These are phyloP conservation scores for Ivindomyrus marchei DNA, from an alignment of 2,113 vertebrate genomes.

Conservation along the genomic window DNA sequence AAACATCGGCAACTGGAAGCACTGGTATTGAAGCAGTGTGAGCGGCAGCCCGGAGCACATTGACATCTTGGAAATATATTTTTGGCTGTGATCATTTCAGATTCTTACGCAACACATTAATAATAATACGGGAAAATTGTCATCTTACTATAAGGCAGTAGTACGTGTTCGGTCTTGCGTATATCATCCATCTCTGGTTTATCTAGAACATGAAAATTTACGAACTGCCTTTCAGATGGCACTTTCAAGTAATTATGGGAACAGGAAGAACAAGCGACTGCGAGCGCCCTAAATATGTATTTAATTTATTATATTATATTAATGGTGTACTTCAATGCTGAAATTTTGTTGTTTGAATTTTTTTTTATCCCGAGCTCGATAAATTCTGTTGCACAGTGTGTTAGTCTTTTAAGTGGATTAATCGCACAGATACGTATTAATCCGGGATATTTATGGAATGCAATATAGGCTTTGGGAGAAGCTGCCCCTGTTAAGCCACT, in stretches of 20 bases:
- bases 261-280: not conserved
- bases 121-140: not conserved
- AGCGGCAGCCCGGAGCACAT: not conserved
- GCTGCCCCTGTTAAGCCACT: not conserved
- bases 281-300: not conserved
- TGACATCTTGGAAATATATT: not conserved
- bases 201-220: not conserved
- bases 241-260: not conserved
- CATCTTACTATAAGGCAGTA: not conserved
- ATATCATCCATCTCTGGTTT: not conserved
- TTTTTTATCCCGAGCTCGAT: not conserved
- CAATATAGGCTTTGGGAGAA: slow-evolving; percentile 44
- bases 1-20: not conserved
- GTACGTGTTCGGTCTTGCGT: not conserved
- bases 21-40: not conserved
- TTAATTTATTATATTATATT: slow-evolving; percentile 2
- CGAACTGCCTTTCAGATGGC: not conserved
- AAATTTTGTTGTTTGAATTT: not conserved
- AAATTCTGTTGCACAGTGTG: slow-evolving; percentile 39
- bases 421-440: slow-evolving; percentile 61
- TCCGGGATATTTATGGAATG: slow-evolving; percentile 64
- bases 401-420: slow-evolving; percentile 65
- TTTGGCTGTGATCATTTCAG: not conserved
- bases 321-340: slow-evolving; percentile 1
- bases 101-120: not conserved